A percentile compares a stretch with the other conserved stretches of the same genome.
phyloP scores from a whole-genome alignment of 2,113 vertebrate species.

The Xerus inauris region DNA sequence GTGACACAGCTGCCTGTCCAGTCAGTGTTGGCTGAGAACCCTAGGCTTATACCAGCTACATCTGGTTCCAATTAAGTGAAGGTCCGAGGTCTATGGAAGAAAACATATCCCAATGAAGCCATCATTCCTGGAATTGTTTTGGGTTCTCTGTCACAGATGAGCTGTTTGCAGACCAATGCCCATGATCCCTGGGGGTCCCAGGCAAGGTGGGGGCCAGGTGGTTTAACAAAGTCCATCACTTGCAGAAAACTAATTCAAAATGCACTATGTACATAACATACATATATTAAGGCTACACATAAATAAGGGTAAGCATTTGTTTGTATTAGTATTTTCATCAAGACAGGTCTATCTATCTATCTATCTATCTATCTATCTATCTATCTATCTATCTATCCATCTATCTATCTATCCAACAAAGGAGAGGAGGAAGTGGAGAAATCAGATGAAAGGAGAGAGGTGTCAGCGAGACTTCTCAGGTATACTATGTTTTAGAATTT shows the following conservation, averaged over 20 bases:
- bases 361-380: too few species aligned
- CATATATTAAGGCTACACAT: background rate
- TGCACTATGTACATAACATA: too few species aligned
- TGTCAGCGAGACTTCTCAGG: background rate
- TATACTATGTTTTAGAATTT: background rate
- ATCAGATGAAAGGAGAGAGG: background rate
- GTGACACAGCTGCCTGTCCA: background rate
- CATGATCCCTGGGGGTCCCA: background rate
- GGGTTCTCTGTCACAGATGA: background rate
- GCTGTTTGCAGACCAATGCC: background rate
- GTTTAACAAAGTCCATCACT: background rate
- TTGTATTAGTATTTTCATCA: conserved; percentile 17
- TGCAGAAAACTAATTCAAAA: background rate
- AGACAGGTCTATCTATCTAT: background rate
- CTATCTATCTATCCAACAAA: background rate
- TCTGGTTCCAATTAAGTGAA: background rate
- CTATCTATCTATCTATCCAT: background rate
- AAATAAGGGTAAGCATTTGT: background rate
- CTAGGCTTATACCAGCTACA: background rate
- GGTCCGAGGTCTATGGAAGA: background rate
- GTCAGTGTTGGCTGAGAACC: background rate
- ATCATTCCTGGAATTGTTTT: background rate
- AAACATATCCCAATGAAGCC: background rate
- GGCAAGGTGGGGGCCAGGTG: background rate
- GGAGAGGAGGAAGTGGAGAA: background rate